These are phyloP conservation scores for Nettapus auritus DNA, from an alignment of 2,113 vertebrate species.

Conservation along the genomic window DNA sequence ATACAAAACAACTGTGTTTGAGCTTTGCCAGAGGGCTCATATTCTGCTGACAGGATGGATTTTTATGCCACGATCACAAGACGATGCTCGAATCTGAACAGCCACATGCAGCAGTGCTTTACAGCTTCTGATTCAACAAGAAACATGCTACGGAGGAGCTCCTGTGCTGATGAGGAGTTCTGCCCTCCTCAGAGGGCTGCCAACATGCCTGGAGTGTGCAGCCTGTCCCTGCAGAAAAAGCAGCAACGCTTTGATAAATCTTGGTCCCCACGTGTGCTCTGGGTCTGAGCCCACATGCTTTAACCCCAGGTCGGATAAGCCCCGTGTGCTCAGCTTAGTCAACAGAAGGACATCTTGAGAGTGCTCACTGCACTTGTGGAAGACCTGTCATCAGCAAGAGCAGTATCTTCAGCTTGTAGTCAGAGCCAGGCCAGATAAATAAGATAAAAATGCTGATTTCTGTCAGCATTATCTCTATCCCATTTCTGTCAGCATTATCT, in stretches of 20 bases:
- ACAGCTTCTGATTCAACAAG: not conserved
- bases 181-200: not conserved
- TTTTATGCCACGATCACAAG: not conserved
- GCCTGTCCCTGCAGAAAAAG: not conserved
- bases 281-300: not conserved
- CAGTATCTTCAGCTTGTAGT: not conserved
- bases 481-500: not conserved
- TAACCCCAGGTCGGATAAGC: not conserved
- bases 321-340: fast-evolving
- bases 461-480: not conserved
- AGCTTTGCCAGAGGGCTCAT: not conserved
- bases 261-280: not conserved
- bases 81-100: not conserved
- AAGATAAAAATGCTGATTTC: not conserved
- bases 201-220: not conserved
- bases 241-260: not conserved
- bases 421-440: not conserved
- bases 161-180: not conserved
- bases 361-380: not conserved
- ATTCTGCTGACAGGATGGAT: not conserved
- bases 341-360: not conserved
- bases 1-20: not conserved
- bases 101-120: not conserved
- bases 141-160: not conserved
- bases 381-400: not conserved